phyloP scores from a whole-genome alignment of 1,140 invertebrate genomes.

The Globodera rostochiensis region DNA sequence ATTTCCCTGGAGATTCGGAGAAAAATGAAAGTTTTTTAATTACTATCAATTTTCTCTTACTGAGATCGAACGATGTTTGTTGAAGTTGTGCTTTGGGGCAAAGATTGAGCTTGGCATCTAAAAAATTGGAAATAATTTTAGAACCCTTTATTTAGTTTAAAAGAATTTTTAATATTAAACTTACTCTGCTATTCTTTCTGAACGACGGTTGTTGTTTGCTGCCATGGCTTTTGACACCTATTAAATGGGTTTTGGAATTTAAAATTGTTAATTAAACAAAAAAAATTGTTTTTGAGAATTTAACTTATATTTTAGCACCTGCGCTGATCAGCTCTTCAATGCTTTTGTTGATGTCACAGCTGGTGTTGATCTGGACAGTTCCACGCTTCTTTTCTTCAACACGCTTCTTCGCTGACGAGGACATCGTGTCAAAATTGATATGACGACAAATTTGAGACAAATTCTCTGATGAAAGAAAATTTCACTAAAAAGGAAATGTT shows the following conservation, averaged over 20 bases:
- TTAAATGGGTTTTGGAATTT: neutral
- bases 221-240: slow-evolving; percentile 14
- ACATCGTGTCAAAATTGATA: neutral
- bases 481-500: neutral
- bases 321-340: slow-evolving; percentile 27
- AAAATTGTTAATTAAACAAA: neutral
- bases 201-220: slow-evolving; percentile 17
- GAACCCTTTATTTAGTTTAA: neutral
- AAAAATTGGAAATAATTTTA: neutral
- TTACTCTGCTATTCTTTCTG: neutral
- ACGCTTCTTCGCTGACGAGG: slow-evolving; percentile 28
- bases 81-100: slow-evolving; percentile 2
- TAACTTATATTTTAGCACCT: neutral
- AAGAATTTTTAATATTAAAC: neutral
- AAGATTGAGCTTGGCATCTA: slow-evolving; percentile 21
- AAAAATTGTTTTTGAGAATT: neutral
- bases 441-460: neutral
- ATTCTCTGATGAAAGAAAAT: slow-evolving; percentile 13
- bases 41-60: neutral
- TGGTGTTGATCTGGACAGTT: slow-evolving; percentile 30
- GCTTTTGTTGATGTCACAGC: slow-evolving; percentile 15
- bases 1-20: slow-evolving; percentile 2
- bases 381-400: slow-evolving; percentile 20
- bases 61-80: slow-evolving; percentile 2
- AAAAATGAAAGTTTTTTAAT: neutral